Percentiles rank a stretch among this genome's conserved stretches.
phyloP scores from a whole-genome alignment of 2,797 vertebrate species.

The Macrochelys suwanniensis region DNA sequence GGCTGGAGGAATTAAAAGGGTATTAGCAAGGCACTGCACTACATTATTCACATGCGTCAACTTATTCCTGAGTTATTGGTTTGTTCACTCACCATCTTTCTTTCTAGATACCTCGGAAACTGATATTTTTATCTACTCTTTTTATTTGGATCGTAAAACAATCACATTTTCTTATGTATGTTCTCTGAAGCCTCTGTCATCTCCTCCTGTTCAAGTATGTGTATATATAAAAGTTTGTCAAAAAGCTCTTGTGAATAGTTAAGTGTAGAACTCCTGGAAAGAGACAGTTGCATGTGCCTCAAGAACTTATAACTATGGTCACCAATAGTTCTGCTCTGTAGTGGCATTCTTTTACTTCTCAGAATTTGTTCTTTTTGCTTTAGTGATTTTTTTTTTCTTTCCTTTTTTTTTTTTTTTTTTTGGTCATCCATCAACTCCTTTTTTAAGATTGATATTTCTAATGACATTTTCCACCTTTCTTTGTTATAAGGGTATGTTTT shows the following conservation, averaged over 20 bases:
- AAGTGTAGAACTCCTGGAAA: not conserved
- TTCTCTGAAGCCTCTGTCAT: not conserved
- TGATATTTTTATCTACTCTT: not conserved
- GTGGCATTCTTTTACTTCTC: not conserved
- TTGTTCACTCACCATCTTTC: not conserved
- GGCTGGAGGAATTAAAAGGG: not conserved
- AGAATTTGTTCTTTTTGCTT: not conserved
- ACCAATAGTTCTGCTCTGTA: not conserved
- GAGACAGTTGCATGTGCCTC: not conserved
- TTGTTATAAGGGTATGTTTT: not conserved
- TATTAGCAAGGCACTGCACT: not conserved
- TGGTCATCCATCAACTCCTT: not conserved
- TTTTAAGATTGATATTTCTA: not conserved
- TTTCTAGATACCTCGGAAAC: not conserved
- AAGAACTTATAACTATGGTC: not conserved
- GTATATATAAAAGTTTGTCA: not conserved
- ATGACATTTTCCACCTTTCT: not conserved
- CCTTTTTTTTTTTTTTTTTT: accelerated
- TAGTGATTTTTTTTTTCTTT: not conserved
- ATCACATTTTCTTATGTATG: not conserved
- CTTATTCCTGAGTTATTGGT: not conserved
- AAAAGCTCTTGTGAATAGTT: not conserved
- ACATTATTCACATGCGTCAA: not conserved
- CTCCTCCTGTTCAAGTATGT: not conserved
- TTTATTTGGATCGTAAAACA: not conserved